phyloP scores from a whole-genome alignment of 2,888 invertebrate genomes.

The Leptopterna dolabrata region DNA sequence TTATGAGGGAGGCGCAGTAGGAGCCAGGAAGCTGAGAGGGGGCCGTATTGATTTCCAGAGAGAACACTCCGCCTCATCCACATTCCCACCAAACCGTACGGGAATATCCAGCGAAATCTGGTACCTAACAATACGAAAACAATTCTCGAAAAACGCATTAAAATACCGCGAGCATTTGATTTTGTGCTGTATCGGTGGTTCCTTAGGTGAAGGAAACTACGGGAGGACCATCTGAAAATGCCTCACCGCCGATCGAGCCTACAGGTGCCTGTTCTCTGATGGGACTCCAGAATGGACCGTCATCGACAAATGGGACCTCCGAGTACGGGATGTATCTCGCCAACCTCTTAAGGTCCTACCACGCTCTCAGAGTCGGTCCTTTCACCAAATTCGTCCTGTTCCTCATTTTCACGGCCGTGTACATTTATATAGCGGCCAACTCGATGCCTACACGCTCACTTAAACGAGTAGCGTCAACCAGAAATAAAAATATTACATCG shows the following conservation, averaged over 20 bases:
- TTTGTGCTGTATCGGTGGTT: not conserved
- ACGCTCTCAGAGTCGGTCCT: conserved; percentile 18
- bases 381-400: conserved; percentile 59
- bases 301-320: not conserved
- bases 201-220: not conserved
- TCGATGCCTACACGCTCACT: conserved; percentile 59
- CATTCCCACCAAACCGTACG: not conserved
- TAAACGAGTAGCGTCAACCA: conserved; percentile 23
- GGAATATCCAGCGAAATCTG: not conserved
- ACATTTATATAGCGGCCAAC: conserved; percentile 60
- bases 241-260: not conserved
- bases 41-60: not conserved
- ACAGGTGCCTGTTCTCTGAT: conserved; percentile 13
- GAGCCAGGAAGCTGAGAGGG: not conserved
- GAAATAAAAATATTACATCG: conserved; percentile 55
- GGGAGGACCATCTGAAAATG: not conserved
- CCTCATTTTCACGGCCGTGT: conserved; percentile 57
- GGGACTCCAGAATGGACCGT: conserved; percentile 8
- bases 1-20: not conserved
- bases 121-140: no score
- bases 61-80: not conserved
- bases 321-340: conserved; percentile 31
- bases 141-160: no score
- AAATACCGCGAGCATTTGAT: not conserved
- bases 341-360: conserved; percentile 24